Base-by-base conservation (phyloP, 30 jellyfish, hydroid and myxozoan genomes). In the Aurelia coerulea region DNA sequence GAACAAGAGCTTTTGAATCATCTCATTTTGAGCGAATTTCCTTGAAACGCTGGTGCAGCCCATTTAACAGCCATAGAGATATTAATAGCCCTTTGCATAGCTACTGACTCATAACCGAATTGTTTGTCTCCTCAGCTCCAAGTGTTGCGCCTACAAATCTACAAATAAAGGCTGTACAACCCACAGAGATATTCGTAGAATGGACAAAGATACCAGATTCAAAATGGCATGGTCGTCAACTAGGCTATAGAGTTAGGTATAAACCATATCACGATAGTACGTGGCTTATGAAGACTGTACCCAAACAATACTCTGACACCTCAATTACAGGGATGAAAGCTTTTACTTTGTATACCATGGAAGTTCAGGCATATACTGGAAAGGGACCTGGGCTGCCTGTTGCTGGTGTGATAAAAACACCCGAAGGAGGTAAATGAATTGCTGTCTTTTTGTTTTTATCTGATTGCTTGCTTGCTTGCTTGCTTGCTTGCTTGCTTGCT, bases 331-430 rank as follows among this genome's bases (percentile, higher is more conserved):
- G 62, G 32, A 5, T 89, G 19, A 81, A 64, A 18, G 79, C 93
- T 10, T 89, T 89, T 62, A 80, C 97, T 73, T 80, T 89, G n/a
- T 89, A 89, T 32, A 76, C 33, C 5, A 7, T 89, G 37, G 97
- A 89, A 51, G 81, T 89, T 8, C 33, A 18, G 73, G 97, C 89
- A 19, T 74, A 37, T 19, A 62, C 97, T n/a, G 90, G 93, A 42
- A 86, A 85, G 5, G 97, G 97, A 35, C 39, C 54, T 59, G 97
- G 97, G 10, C 90, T 76, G 16, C 93, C 93, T 2, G 83, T 74
- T 4, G 59, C 87, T 10, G 76, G 66, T 16, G 58, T 33, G 4
- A 19, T 65, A n/a, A 89, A 80, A 76, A 89, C 93, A 51, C 93
- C 86, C 29, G 97, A 89, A 76, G 93, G 89, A 63, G 97, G 97